These are phyloP conservation scores for Polydrusus cervinus DNA, from an alignment of 2,888 invertebrate species.

Conservation along the genomic window DNA sequence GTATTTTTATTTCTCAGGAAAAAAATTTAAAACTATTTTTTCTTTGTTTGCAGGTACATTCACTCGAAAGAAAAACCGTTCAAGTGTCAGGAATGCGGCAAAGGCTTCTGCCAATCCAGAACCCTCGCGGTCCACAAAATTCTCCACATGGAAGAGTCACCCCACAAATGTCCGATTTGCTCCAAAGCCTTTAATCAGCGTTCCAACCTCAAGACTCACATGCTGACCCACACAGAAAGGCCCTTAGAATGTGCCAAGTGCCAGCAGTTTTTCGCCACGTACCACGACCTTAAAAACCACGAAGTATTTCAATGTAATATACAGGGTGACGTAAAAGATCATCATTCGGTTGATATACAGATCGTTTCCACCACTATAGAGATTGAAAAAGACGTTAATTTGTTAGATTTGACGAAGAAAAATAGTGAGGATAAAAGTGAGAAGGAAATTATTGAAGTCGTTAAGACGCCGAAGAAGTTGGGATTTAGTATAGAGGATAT, in stretches of 20 bases:
- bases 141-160: conserved; percentile 93
- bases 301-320: conserved; percentile 62
- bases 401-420: conserved; percentile 65
- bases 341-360: conserved; percentile 50
- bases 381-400: conserved; percentile 53
- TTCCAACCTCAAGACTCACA: conserved; percentile 92
- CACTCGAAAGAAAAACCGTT: conserved; percentile 99
- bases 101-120: conserved; percentile 98
- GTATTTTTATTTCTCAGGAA: too few relatives aligned
- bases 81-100: conserved; percentile 96
- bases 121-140: conserved; percentile 97
- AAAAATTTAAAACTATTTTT: too few relatives aligned
- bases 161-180: conserved; percentile 94
- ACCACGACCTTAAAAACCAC: conserved; percentile 67
- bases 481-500: conserved; percentile 93
- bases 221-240: conserved; percentile 89
- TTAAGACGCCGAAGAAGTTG: conserved; percentile 73
- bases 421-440: conserved; percentile 25
- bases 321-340: conserved; percentile 4
- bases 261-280: conserved; percentile 65
- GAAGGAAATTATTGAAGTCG: conserved; percentile 25
- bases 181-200: conserved; percentile 93
- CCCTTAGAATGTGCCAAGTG: conserved; percentile 67
- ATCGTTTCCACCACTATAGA: conserved; percentile 58
- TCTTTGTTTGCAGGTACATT: conserved; percentile 83